Evolutionary conservation across 2,113 vertebrate genomes (phyloP).

Genomic region (Ciconia maguari): DNA sequence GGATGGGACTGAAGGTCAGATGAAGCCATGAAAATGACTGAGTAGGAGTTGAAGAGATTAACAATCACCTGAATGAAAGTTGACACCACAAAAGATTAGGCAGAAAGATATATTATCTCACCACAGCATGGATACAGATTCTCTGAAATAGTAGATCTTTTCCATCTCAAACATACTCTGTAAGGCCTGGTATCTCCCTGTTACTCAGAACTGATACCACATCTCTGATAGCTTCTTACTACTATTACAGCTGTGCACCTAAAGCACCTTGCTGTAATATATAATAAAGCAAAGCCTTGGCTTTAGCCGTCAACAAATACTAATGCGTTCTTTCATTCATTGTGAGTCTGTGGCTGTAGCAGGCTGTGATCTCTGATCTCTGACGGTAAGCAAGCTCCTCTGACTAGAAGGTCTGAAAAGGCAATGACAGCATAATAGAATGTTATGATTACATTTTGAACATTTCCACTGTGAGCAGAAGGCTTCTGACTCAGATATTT

Average conservation of each 20-base stretch:
- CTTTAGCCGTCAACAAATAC: background rate
- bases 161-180: background rate
- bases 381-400: background rate
- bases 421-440: background rate
- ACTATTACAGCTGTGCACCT: background rate
- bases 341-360: slow-evolving; percentile 1
- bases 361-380: slow-evolving; percentile 40
- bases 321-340: background rate
- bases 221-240: background rate
- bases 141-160: background rate
- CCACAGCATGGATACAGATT: background rate
- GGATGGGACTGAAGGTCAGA: slow-evolving; percentile 7
- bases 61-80: slow-evolving; percentile 22
- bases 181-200: background rate
- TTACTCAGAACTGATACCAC: background rate
- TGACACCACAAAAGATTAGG: slow-evolving; percentile 34
- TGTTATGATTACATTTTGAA: slow-evolving; percentile 43
- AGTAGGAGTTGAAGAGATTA: background rate
- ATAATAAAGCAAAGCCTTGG: background rate
- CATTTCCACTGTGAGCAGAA: background rate
- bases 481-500: slow-evolving; percentile 1
- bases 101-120: slow-evolving; percentile 13
- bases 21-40: slow-evolving; percentile 10
- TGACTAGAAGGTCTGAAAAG: slow-evolving; percentile 26
- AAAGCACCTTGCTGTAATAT: background rate